Base-by-base conservation (phyloP, 2,113 vertebrate genomes). In the Neopipo cinnamomea region DNA sequence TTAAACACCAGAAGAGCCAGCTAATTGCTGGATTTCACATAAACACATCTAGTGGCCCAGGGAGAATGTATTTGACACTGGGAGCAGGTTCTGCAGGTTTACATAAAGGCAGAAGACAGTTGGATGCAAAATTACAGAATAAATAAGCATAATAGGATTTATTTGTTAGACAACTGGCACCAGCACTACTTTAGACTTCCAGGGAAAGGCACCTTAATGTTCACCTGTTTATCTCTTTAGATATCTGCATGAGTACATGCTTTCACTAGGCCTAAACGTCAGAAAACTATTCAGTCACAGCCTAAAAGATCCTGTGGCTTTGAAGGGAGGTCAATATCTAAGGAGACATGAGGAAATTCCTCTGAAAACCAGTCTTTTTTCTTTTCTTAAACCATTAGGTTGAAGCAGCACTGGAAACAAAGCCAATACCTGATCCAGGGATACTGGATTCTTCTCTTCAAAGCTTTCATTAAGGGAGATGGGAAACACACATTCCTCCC, bases 61-160 rank as follows among this genome's bases (percentile, higher is more conserved):
- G 53, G 65, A 91, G 86, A 73, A 93, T 49, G 77, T 17, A 27
- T 89, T 1, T 72, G 93, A 96, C 93, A 92, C 15, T 65, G 16
- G 41, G 56, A 89, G 73, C 70, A 4, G 83, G 88, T 93, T 93
- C 92, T 93, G 88, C 92, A 49, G 71, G 79, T 55, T 93, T 46
- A 0, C 18, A 31, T 56, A 24, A 33, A 76, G 71, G 21, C 59
- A 52, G 52, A 61, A 71, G 61, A 80, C 20, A 44, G 72, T 13
- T 73, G 63, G 52, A 37, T 30, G n/a, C 42, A 55, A 52, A 83
- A 72, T 55, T 25, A 49, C 76, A 18, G 55, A 41, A 31, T 56
- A 78, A 96, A 61, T 52, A 33, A 44, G 42, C n/a, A 3, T 20
- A n/a, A 46, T 11, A 30, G 49, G 17, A 56, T 27, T 78, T 28